Evolutionary conservation across 2,888 invertebrate species (phyloP).

Genomic region (Cosmia trapezina): DNA sequence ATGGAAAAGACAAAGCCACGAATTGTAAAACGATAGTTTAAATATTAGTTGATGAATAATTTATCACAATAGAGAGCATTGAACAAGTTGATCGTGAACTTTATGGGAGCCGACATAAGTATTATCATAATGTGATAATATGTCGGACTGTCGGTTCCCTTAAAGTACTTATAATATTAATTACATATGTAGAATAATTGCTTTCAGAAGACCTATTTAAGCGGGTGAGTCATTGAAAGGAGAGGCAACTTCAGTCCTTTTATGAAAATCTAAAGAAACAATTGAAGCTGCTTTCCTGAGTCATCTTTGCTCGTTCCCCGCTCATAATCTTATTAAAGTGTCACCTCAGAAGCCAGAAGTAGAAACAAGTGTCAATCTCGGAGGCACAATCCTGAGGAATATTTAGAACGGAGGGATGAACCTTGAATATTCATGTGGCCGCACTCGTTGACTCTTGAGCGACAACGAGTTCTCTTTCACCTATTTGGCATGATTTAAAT

Average conservation of each 20-base stretch:
- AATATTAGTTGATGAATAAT: constrained; percentile 1
- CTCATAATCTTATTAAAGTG: constrained; percentile 64
- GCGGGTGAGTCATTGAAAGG: constrained; percentile 8
- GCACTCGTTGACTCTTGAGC: constrained; percentile 71
- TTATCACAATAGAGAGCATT: background rate
- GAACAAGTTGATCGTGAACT: constrained; percentile 1
- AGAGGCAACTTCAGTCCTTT: constrained; percentile 34
- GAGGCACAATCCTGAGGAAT: constrained; percentile 68
- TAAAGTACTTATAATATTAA: background rate
- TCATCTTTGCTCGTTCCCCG: constrained; percentile 34
- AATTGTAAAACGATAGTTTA: constrained; percentile 25
- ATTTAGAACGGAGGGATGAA: constrained; percentile 69
- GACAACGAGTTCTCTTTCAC: constrained; percentile 70
- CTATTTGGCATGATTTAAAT: constrained; percentile 72
- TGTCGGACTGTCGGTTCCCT: no score
- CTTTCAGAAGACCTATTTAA: constrained; percentile 17
- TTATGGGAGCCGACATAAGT: background rate
- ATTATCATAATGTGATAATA: background rate
- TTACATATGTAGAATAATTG: constrained; percentile 28
- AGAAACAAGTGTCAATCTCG: constrained; percentile 71
- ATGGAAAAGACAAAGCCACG: background rate
- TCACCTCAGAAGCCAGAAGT: constrained; percentile 63
- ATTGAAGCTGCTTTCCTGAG: constrained; percentile 47
- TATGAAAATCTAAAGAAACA: constrained; percentile 52
- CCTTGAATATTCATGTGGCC: constrained; percentile 81